Percentiles rank a stretch among this genome's conserved stretches.
Evolutionary conservation across 2,888 invertebrate genomes (phyloP).

Genomic region (Empis livida): DNA sequence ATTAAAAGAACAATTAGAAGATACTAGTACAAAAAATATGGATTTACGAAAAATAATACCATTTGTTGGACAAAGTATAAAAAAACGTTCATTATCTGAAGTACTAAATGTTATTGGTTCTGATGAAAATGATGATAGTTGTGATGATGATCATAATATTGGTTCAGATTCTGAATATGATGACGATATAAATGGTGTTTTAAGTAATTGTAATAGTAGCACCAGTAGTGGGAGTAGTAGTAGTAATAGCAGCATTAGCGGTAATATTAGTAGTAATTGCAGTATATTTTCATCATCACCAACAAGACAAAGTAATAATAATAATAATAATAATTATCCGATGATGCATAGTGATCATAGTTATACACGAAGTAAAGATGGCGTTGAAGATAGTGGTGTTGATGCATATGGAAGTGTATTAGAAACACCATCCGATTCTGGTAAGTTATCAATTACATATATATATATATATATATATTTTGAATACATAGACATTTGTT

Average conservation of each 20-base stretch:
- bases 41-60: conserved; percentile 15
- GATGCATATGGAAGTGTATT: conserved; percentile 52
- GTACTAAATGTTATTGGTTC: conserved; percentile 25
- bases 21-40: conserved; percentile 22
- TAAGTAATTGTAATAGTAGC: conserved; percentile 13
- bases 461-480: neutral
- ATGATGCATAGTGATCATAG: conserved; percentile 45
- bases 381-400: conserved; percentile 29
- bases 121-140: conserved; percentile 5
- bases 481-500: too few species aligned
- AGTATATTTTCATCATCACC: conserved; percentile 11
- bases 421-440: conserved; percentile 83
- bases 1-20: conserved; percentile 29
- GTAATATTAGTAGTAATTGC: neutral
- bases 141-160: conserved; percentile 5
- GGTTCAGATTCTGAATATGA: conserved; percentile 14
- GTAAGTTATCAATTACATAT: conserved; percentile 32
- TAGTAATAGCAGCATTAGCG: neutral
- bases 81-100: conserved; percentile 18
- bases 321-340: conserved; percentile 8
- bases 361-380: conserved; percentile 50
- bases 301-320: conserved; percentile 12
- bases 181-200: conserved; percentile 3
- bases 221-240: conserved; percentile 1
- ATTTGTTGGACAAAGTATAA: conserved; percentile 1